Conservation (phyloP, 2,797 vertebrate genomes). For the Chloroceryle amazona region DNA sequence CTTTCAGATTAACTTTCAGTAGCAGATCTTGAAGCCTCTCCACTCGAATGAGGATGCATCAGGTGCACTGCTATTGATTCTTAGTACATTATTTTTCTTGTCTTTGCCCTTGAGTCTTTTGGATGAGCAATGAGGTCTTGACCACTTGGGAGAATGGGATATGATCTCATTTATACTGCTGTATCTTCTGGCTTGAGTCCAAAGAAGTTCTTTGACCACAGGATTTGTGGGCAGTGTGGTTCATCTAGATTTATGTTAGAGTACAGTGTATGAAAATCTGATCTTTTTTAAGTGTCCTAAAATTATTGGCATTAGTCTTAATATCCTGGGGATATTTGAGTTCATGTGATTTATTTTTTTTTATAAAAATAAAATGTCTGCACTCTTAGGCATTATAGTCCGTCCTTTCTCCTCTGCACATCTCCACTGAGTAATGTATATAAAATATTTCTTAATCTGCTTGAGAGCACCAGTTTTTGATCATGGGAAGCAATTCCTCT, state of each 20-base stretch:
- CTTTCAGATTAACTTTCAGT: neutral
- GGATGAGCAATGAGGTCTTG: neutral
- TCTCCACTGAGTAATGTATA: neutral
- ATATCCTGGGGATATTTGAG: neutral
- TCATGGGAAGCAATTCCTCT: neutral
- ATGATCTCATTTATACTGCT: constrained; percentile 29
- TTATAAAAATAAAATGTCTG: neutral
- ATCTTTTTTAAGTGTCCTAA: neutral
- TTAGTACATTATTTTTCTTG: neutral
- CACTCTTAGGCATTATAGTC: neutral
- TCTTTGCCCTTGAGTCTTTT: constrained; percentile 18
- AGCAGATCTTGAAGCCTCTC: neutral
- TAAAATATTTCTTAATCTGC: neutral
- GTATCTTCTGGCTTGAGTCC: neutral
- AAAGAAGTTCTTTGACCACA: neutral
- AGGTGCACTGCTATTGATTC: neutral
- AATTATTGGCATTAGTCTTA: neutral
- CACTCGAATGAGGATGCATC: neutral
- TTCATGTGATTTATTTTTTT: neutral
- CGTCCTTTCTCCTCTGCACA: neutral
- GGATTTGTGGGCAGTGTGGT: neutral
- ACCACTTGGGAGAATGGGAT: neutral
- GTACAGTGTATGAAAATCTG: neutral
- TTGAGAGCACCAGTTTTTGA: neutral
- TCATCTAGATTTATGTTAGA: neutral